Evolutionary conservation across 1,140 invertebrate species (phyloP).

Genomic region (Zaprionus tsacasi): DNA sequence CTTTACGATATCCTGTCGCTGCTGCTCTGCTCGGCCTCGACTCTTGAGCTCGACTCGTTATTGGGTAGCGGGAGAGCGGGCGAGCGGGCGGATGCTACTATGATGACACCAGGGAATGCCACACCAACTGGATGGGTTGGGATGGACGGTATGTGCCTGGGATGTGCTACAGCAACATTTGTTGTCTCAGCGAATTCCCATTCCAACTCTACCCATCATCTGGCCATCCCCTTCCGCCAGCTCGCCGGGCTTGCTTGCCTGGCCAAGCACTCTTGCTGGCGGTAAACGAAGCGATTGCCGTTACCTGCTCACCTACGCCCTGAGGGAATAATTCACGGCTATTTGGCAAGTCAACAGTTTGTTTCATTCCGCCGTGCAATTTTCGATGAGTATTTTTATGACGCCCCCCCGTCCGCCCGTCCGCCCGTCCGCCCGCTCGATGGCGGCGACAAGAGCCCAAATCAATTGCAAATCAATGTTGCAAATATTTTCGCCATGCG

Average conservation of each 20-base stretch:
- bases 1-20: constrained; percentile 77
- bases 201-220: background rate
- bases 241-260: no score
- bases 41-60: constrained; percentile 67
- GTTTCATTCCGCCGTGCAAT: constrained; percentile 77
- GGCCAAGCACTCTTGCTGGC: background rate
- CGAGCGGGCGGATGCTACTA: background rate
- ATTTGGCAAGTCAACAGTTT: constrained; percentile 83
- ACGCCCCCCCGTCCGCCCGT: background rate
- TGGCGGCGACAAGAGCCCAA: constrained; percentile 63
- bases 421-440: no score
- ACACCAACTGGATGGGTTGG: constrained; percentile 33
- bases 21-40: constrained; percentile 3
- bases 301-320: constrained; percentile 80
- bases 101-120: constrained; percentile 22
- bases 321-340: constrained; percentile 81
- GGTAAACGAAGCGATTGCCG: constrained; percentile 74
- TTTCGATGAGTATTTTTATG: constrained; percentile 82
- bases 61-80: constrained; percentile 36
- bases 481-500: constrained; percentile 34
- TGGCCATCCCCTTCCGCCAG: no score
- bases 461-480: constrained; percentile 81
- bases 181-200: constrained; percentile 76
- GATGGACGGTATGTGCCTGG: constrained; percentile 12
- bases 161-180: constrained; percentile 52